Evolutionary conservation across 2,113 vertebrate species (phyloP).

Genomic region (Epinephelus moara): DNA sequence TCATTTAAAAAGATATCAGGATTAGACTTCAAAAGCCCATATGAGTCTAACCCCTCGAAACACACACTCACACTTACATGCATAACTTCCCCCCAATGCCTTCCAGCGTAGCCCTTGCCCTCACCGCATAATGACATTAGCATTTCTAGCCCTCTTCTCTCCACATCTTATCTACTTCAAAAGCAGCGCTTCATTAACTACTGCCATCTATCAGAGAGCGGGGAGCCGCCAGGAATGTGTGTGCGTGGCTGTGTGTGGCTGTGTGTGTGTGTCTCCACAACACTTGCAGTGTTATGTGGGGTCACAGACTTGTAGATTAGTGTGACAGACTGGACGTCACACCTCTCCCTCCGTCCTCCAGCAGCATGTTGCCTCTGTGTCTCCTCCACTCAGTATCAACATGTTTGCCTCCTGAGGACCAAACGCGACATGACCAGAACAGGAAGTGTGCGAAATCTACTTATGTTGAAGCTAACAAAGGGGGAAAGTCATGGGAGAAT

Average conservation of each 20-base stretch:
- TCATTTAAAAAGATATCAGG: slow-evolving; percentile 9
- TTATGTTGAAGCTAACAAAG: slow-evolving; percentile 4
- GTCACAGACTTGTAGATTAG: slow-evolving; percentile 70
- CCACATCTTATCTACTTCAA: slow-evolving; percentile 76
- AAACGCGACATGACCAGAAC: slow-evolving; percentile 25
- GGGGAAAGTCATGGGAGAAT: slow-evolving; percentile 18
- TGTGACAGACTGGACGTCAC: slow-evolving; percentile 67
- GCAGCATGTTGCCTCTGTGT: slow-evolving; percentile 37
- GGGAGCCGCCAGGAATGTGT: slow-evolving; percentile 59
- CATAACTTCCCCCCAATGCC: slow-evolving; percentile 23
- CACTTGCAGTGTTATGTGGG: slow-evolving; percentile 48
- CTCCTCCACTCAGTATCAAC: slow-evolving; percentile 61
- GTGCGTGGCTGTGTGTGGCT: slow-evolving; percentile 10
- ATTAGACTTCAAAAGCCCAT: slow-evolving; percentile 20
- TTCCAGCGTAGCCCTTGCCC: slow-evolving; percentile 41
- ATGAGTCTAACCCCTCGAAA: slow-evolving; percentile 13
- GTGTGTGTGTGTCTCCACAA: slow-evolving; percentile 36
- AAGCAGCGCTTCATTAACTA: slow-evolving; percentile 73
- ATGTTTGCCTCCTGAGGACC: slow-evolving; percentile 21
- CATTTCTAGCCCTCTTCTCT: slow-evolving; percentile 61
- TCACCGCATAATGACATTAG: slow-evolving; percentile 67
- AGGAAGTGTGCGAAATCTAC: slow-evolving; percentile 20
- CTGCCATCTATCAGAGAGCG: slow-evolving; percentile 66
- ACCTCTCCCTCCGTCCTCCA: slow-evolving; percentile 35
- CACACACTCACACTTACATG: slow-evolving; percentile 23